Base-by-base conservation (phyloP, 2,888 invertebrate species). In the Willowsia nigromaculata region DNA sequence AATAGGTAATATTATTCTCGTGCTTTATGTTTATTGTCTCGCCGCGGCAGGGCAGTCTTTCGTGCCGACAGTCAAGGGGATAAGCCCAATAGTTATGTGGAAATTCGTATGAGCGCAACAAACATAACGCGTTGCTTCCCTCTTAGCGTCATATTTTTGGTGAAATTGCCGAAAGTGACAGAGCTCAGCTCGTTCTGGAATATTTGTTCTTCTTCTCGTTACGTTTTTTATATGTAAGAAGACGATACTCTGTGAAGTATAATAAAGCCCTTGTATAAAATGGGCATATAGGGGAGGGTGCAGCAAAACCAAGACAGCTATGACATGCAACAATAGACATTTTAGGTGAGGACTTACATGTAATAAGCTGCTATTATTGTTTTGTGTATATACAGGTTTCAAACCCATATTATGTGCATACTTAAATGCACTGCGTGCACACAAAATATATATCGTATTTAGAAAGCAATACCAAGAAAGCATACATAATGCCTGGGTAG, bases 21-120 rank as follows among this genome's bases (percentile, higher is more conserved):
- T 85, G 85, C 85, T 62, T 85, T 85, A 85, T 85, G 85, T 85
- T 85, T 85, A 76, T 76, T 85, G 76, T 85, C 76, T 76, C 76
- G 76, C 85, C 85, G 76, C 85, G 62, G 85, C 76, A 85, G 59
- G 74, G 74, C 50, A 68, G 84, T 56, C 15, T 74, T 84, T 74
- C 56, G 78, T 74, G 84, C 84, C 84, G 84, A 84, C 84, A 71
- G 50, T 81, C 62, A 62, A 81, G 62, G 62, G 81, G 81, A 81
- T 81, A 81, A 81, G 40, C 62, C 62, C 81, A 43, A 59, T 81
- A 81, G 59, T 62, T 62, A 81, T 81, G 81, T 59, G 80, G 37
- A n/a, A n/a, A 33, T 59, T 27, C 40, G 37, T 53, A 78, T 53
- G 18, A 56, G 37, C 56, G 33, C 18, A 53, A 25, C 76, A 30